Evolutionary conservation across 2,113 vertebrate genomes (phyloP).

Genomic region (Corythornis vintsioides): DNA sequence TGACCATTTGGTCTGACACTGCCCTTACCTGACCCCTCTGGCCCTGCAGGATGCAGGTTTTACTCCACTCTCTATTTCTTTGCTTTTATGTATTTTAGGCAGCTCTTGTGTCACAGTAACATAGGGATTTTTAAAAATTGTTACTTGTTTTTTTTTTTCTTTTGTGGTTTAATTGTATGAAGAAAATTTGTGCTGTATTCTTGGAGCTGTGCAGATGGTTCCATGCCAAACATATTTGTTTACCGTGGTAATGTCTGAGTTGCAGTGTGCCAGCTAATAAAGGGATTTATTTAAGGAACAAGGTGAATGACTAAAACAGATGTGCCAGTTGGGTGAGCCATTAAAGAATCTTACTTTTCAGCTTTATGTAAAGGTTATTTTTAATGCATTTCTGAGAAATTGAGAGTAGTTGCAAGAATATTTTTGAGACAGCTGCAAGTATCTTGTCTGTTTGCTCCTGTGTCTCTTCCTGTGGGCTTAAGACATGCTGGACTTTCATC

Average conservation of each 20-base stretch:
- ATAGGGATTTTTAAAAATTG: neutral
- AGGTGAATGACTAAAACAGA: slow-evolving; percentile 76
- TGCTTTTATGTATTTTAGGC: slow-evolving; percentile 10
- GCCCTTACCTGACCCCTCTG: neutral
- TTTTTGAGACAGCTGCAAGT: slow-evolving; percentile 20
- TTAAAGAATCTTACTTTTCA: slow-evolving; percentile 59
- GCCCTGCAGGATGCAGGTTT: neutral
- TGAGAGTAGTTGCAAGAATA: slow-evolving; percentile 5
- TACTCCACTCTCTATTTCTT: neutral
- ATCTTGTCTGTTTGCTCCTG: neutral
- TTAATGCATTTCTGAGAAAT: slow-evolving; percentile 61
- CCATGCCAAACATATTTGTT: slow-evolving; percentile 75
- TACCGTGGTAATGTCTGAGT: slow-evolving; percentile 75
- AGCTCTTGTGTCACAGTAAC: slow-evolving; percentile 25
- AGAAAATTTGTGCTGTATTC: slow-evolving; percentile 50
- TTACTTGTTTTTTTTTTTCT: slow-evolving; percentile 6
- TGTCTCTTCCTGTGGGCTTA: neutral
- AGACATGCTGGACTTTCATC: neutral
- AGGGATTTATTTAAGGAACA: slow-evolving; percentile 74
- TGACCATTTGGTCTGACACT: neutral
- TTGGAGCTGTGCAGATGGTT: slow-evolving; percentile 60
- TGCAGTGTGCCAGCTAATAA: slow-evolving; percentile 73
- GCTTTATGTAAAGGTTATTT: slow-evolving; percentile 58
- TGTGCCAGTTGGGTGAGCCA: slow-evolving; percentile 65
- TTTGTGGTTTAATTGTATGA: slow-evolving; percentile 53